Evolutionary conservation across 2,888 invertebrate genomes (phyloP), one percentile per base, ranked within the genome.

Genomic region (Taenaris catops): DNA sequence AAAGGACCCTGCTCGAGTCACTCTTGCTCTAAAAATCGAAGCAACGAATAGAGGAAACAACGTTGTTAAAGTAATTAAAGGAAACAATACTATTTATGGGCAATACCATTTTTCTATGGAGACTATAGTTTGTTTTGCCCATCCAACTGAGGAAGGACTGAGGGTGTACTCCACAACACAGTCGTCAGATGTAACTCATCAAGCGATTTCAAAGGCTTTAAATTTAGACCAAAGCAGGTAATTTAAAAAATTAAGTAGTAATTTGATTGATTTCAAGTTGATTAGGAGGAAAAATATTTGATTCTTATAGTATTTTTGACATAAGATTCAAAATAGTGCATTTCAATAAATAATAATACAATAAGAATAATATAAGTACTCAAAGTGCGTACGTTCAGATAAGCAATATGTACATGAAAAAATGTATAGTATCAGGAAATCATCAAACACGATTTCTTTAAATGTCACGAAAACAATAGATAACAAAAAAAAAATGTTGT

Each of bases 41-140:
- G 59, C 63, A 5, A 58, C 47, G 1, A 44, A 46, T 3, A 56
- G 41, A 26, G 70, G 69, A 0, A 35, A 31, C 3, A 56, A 62
- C 34, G 38, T 64, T 2, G 24, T 23, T 1, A 65, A 55, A 41
- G 80, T 49, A 39, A 75, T 55, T 43, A 75, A 52, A 35, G 64
- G 65, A 4, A 52, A 41, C 1, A 49, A 53, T 19, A 52, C 58
- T 2, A 58, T 68, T 28, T 88, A 86, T 5, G 61, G 75, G 3
- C 93, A 93, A 55, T 91, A 90, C 52, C 92, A 93, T 54, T 91
- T 89, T 47, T 80, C 89, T 12, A 90, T 93, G 89, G 93, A 93
- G 60, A 89, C 89, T 0, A 87, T 91, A 28, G 74, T 75, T 3
- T 89, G 89, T 48, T 71, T 90, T 1, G 87, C 88, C 4, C 57